Evolutionary conservation across 2,888 invertebrate species (phyloP), one percentile per base, ranked within the genome.

Genomic region (Catocala sponsa): DNA sequence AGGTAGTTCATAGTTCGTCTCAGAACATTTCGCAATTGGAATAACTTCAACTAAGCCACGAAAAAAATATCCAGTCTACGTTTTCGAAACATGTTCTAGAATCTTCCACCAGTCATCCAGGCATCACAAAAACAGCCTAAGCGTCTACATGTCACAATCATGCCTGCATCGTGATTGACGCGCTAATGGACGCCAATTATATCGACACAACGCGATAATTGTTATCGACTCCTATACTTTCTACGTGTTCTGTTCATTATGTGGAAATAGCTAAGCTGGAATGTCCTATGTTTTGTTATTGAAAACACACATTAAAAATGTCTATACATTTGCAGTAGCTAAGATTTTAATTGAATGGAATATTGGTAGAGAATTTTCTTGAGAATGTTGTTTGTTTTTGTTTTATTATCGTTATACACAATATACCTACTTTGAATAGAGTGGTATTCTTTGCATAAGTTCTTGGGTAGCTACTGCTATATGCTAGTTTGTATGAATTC

Each of bases 191-290:
- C 11, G 15, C n/a, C 59, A 69, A 76, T 76, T 74, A 77, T 54
- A 41, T 63, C 66, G 25, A n/a, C 48, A 62, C 68, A 57, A 51
- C 63, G 54, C 65, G 69, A 74, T 77, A 74, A 74, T 77, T 69
- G 66, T 68, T 71, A 68, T 74, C 65, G 65, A 69, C 70, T 70
- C 67, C 52, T 50, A 59, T 66, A 71, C 78, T 74, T 77, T 75
- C 71, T 77, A 67, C 68, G 66, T 68, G 59, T 59, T 65, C 51
- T 55, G 42, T 58, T 60, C 55, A 47, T 63, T 41, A 50, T 47
- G 13, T 52, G 53, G 55, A 63, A 60, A 59, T 51, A 10, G 10
- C 47, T 43, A 25, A 43, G 13, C 11, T 52, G 52, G 48, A 59
- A 56, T 49, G 43, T 62, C 44, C 44, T 44, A 44, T 44, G n/a